Conservation (phyloP, 2,888 invertebrate species). For the Caenorhabditis sp. region DNA sequence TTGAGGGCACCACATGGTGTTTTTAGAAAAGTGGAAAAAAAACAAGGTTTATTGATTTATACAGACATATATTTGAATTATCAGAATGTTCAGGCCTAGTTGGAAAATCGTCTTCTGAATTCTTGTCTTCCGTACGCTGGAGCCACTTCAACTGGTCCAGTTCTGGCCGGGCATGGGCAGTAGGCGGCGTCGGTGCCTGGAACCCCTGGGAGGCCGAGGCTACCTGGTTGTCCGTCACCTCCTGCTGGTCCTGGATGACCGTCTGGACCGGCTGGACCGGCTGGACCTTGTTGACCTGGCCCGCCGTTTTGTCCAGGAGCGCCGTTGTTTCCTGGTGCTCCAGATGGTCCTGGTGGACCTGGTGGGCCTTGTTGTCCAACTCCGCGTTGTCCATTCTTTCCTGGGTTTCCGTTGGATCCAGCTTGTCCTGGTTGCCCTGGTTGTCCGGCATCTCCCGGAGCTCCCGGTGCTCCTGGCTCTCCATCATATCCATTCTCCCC, state of each 20-base stretch:
- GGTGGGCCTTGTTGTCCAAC: conserved; percentile 27
- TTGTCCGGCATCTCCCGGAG: conserved; percentile 30
- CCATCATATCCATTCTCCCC: conserved; percentile 27
- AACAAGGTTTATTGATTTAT: too few species aligned
- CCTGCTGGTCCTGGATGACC: conserved; percentile 37
- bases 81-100: neutral
- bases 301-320: conserved; percentile 35
- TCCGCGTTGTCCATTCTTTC: conserved; percentile 24
- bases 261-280: conserved; percentile 46
- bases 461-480: conserved; percentile 37
- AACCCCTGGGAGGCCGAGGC: conserved; percentile 23
- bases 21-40: neutral
- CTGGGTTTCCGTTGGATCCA: conserved; percentile 31
- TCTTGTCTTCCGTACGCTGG: conserved; percentile 16
- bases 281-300: conserved; percentile 42
- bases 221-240: conserved; percentile 29
- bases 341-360: conserved; percentile 28
- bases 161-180: conserved; percentile 34
- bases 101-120: conserved; percentile 16
- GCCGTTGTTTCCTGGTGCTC: conserved; percentile 36
- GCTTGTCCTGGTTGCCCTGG: conserved; percentile 46
- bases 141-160: conserved; percentile 27
- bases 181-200: conserved; percentile 40
- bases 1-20: neutral
- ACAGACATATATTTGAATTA: neutral